Percentiles rank a stretch among this genome's conserved stretches.
Conservation (phyloP, 2,113 vertebrate species). For the Stictonetta naevosa region DNA sequence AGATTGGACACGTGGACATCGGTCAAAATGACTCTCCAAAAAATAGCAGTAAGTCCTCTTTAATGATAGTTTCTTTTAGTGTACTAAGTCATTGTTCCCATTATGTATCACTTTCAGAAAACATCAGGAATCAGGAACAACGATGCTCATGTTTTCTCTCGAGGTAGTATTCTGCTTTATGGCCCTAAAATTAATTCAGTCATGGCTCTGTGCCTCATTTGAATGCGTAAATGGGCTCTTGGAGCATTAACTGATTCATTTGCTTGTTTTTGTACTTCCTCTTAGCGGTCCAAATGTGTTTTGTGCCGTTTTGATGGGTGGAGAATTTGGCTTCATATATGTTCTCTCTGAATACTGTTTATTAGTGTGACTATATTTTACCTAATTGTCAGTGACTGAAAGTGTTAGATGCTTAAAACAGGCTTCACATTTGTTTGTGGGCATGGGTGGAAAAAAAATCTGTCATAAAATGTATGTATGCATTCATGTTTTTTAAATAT, state of each 20-base stretch:
- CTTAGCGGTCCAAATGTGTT: neutral
- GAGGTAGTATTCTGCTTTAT: neutral
- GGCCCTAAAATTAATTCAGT: constrained; percentile 32
- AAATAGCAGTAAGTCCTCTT: constrained; percentile 87
- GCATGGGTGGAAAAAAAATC: neutral
- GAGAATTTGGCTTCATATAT: neutral
- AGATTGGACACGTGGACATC: constrained; percentile 95
- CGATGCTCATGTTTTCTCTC: neutral
- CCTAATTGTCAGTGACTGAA: neutral
- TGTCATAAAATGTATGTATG: neutral
- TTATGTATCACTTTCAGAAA: neutral
- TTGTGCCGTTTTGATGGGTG: neutral
- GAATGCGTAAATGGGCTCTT: neutral
- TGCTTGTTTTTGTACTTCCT: neutral
- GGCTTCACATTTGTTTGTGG: neutral
- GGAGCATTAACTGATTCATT: neutral
- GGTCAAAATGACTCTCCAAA: constrained; percentile 91
- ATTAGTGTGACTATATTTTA: neutral
- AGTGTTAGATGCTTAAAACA: neutral
- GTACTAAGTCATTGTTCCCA: neutral
- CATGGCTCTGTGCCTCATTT: neutral
- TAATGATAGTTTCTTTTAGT: neutral
- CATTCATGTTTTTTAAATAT: neutral
- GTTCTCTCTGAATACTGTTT: neutral
- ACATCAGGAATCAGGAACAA: neutral